phyloP scores from a whole-genome alignment of 2,113 vertebrate species.

The Ploceus nigricollis region DNA sequence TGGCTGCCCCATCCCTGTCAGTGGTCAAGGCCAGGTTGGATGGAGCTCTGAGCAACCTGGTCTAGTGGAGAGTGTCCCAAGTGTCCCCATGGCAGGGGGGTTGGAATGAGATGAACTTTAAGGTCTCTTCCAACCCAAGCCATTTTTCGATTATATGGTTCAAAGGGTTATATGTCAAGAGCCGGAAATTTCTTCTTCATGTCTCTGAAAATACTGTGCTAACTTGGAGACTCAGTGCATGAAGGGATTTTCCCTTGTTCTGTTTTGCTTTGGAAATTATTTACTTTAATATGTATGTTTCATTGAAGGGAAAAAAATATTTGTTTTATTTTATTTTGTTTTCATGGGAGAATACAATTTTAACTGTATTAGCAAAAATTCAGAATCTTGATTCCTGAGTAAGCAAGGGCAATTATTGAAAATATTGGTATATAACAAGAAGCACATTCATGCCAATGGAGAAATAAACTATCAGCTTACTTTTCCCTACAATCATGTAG shows the following conservation, averaged over 20 bases:
- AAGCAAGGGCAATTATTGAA: not conserved
- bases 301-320: not conserved
- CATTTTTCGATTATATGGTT: not conserved
- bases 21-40: not conserved
- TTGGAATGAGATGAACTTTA: not conserved
- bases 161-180: not conserved
- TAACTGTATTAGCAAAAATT: not conserved
- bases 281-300: not conserved
- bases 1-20: not conserved
- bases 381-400: not conserved
- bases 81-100: not conserved
- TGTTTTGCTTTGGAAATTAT: not conserved
- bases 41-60: not conserved
- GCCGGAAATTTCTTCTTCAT: not conserved
- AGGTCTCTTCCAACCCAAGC: not conserved
- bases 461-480: not conserved
- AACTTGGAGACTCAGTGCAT: not conserved
- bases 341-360: not conserved
- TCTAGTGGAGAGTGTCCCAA: not conserved
- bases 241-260: not conserved
- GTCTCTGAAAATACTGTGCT: not conserved
- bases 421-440: not conserved
- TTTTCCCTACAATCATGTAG: not conserved
- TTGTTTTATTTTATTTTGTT: not conserved
- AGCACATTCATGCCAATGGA: not conserved